phyloP scores from a whole-genome alignment of 2,113 vertebrate genomes.

The Sclerurus mexicanus region DNA sequence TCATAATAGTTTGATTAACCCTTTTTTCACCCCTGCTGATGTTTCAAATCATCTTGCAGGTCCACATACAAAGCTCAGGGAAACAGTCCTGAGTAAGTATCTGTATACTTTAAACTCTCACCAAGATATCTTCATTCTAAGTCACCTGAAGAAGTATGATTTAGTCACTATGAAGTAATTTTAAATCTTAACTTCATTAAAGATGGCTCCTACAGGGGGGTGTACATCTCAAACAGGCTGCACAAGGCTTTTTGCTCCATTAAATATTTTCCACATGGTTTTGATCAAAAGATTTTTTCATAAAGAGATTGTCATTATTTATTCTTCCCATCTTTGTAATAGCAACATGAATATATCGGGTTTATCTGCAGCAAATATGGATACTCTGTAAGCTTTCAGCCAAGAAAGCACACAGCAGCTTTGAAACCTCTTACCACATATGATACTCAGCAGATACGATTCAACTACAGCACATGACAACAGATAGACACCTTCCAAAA shows the following conservation, averaged over 20 bases:
- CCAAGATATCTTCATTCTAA: background rate
- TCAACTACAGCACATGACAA: rapidly evolving
- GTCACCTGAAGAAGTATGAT: background rate
- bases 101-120: background rate
- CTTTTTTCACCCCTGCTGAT: background rate
- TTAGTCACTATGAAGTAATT: background rate
- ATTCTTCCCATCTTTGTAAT: background rate
- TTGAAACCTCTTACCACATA: background rate
- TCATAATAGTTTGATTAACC: background rate
- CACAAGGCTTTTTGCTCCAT: background rate
- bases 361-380: background rate
- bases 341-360: background rate
- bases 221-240: background rate
- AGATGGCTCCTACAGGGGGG: background rate
- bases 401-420: background rate
- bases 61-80: background rate
- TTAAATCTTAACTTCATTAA: background rate
- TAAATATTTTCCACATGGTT: background rate
- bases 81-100: background rate
- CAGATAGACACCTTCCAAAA: background rate
- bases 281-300: background rate
- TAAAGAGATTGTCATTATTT: background rate
- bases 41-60: background rate
- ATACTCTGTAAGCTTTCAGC: background rate
- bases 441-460: rapidly evolving